Evolutionary conservation across 2,113 vertebrate species (phyloP), one percentile per base, ranked within the genome.

Genomic region (Ictidomys tridecemlineatus): DNA sequence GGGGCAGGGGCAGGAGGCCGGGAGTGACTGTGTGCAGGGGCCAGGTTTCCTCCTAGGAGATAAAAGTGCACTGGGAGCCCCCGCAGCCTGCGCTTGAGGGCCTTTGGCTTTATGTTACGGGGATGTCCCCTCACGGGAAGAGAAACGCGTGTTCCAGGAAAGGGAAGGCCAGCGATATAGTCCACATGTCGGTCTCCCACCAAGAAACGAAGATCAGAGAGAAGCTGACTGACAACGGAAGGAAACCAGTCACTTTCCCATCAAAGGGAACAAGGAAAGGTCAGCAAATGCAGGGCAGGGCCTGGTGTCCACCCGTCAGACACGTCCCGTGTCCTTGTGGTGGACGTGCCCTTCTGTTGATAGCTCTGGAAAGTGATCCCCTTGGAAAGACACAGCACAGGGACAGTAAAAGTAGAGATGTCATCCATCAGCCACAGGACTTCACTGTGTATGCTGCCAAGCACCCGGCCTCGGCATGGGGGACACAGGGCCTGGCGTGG

Each of bases 381-480:
- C 17, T 28, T 17, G 0, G 56, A 12, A 3, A 42, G 72, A 82
- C 74, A n/a, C 9, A 7, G 16, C 82, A 48, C 28, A 58, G 63
- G 11, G 70, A 2, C 14, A 9, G 8, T 70, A 14, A 65, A 39
- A 22, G 56, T 58, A 8, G 20, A 20, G 56, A 22, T 22, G 20
- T 22, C 56, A 58, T 58, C 56, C 0, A 58, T 58, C 56, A 58
- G 56, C 6, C 56, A 22, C 56, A 58, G 56, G 7, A 4, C 56
- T 58, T 32, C 8, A 12, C 24, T 8, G 22, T 32, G 61, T 39
- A 84, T 34, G 6, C 89, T 1, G 14, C 12, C 77, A 5, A 8
- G 16, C 69, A 2, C 53, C 0, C 20, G 0, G 26, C n/a, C 91
- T 53, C 37, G 1, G 4, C 0, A 0, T n/a, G 51, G 7, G 22